Evolutionary conservation across 2,797 vertebrate species (phyloP).

Genomic region (Rhodeus uyekii): DNA sequence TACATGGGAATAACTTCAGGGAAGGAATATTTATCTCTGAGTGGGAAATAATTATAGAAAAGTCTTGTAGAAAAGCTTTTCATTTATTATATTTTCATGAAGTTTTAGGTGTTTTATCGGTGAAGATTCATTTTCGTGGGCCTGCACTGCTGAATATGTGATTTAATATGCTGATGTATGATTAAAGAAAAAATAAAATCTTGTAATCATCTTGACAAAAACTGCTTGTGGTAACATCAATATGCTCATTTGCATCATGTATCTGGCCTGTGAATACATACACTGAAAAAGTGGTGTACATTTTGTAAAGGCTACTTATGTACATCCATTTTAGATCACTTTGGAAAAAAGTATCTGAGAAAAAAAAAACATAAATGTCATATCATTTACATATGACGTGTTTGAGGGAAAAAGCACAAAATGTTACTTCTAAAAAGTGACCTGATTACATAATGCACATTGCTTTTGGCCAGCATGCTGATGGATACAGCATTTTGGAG

Average conservation of each 20-base stretch:
- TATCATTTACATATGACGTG: background rate
- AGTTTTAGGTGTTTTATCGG: slow-evolving; percentile 2
- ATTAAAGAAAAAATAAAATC: background rate
- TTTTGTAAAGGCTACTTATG: background rate
- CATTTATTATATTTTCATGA: background rate
- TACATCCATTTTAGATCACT: background rate
- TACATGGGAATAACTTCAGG: slow-evolving; percentile 34
- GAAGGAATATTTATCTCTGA: slow-evolving; percentile 35
- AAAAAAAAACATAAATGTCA: background rate
- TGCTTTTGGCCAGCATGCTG: background rate
- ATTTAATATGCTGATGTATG: background rate
- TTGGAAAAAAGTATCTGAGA: background rate
- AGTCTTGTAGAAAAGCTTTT: slow-evolving; percentile 24
- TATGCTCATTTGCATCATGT: background rate
- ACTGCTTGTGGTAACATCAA: background rate
- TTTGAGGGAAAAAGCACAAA: background rate
- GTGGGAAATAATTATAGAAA: slow-evolving; percentile 28
- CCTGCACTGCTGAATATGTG: background rate
- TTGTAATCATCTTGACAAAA: background rate
- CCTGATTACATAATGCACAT: background rate
- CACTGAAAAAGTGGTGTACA: background rate
- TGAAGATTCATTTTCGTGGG: background rate
- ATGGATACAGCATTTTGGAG: background rate
- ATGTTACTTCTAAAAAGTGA: background rate
- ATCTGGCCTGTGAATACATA: background rate